A percentile compares a stretch with the other conserved stretches of the same genome.
Conservation (phyloP, 23 tunicate genomes). For the Halocynthia roretzi region DNA sequence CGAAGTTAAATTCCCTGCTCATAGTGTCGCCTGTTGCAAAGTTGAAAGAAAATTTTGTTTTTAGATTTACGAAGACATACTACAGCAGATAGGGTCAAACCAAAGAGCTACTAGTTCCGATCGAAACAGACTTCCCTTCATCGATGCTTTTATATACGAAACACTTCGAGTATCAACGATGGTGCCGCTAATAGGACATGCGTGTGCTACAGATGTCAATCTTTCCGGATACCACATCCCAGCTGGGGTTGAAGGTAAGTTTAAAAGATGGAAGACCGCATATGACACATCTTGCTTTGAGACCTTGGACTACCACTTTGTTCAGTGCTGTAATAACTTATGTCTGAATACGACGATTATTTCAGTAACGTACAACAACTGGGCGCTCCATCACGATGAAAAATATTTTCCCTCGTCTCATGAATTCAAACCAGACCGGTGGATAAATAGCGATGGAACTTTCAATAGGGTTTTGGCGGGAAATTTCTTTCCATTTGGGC, state of each 20-base stretch:
- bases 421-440: conserved; percentile 54
- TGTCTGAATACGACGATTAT: neutral
- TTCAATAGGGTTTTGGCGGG: conserved; percentile 40
- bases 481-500: conserved; percentile 80
- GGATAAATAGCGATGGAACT: conserved; percentile 59
- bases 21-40: neutral
- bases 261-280: neutral
- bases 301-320: neutral
- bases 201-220: conserved; percentile 50
- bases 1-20: neutral
- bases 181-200: conserved; percentile 90
- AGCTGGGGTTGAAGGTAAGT: conserved; percentile 60
- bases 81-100: conserved; percentile 40
- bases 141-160: conserved; percentile 77
- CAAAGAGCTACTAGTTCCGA: conserved; percentile 43
- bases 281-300: neutral
- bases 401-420: conserved; percentile 65
- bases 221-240: conserved; percentile 60
- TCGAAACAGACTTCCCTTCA: conserved; percentile 41
- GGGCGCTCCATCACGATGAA: conserved; percentile 69
- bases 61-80: neutral
- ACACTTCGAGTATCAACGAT: conserved; percentile 46
- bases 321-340: neutral
- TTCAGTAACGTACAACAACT: conserved; percentile 86
- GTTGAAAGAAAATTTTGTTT: neutral